phyloP scores from a whole-genome alignment of 2,797 vertebrate species.

The Falco concolor region DNA sequence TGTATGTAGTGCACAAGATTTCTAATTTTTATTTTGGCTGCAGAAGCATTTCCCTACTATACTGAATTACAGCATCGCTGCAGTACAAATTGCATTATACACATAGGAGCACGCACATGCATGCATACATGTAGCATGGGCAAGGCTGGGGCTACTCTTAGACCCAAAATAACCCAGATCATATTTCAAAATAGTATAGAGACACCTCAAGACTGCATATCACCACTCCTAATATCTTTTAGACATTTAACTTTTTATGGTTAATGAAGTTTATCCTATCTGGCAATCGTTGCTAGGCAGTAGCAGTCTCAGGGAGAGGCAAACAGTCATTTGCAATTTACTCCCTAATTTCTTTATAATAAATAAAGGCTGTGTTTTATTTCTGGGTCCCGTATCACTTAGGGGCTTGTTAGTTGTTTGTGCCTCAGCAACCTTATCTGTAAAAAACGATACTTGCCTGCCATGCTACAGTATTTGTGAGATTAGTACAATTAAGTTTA shows the following conservation, averaged over 20 bases:
- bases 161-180: neutral
- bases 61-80: neutral
- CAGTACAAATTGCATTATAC: neutral
- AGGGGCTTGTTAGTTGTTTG: neutral
- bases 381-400: neutral
- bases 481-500: neutral
- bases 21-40: neutral
- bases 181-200: neutral
- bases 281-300: conserved; percentile 29
- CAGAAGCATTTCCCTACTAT: neutral
- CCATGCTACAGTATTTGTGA: neutral
- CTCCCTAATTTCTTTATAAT: conserved; percentile 11
- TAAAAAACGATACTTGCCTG: neutral
- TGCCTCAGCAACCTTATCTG: neutral
- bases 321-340: conserved; percentile 54
- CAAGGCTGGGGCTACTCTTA: neutral
- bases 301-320: neutral
- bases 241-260: neutral
- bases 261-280: conserved; percentile 46
- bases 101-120: neutral
- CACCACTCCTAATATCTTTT: neutral
- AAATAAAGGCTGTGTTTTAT: conserved; percentile 7
- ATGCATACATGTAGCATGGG: neutral
- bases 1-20: neutral
- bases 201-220: neutral